Evolutionary conservation across 1,140 invertebrate species (phyloP).

Genomic region (Manduca sexta): DNA sequence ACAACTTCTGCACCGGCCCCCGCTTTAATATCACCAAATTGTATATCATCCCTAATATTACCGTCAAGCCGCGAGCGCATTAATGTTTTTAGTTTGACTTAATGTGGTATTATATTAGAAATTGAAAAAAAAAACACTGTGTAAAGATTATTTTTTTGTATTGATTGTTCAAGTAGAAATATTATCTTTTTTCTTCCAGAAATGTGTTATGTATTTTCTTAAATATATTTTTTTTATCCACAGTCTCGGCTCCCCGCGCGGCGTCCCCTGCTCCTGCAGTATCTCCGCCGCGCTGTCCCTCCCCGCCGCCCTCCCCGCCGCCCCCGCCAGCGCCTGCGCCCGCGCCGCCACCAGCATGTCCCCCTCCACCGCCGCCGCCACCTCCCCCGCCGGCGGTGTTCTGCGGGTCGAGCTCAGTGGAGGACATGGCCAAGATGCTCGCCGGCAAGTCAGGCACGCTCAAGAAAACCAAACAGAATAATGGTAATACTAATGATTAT

Average conservation of each 20-base stretch:
- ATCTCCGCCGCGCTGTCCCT: constrained; percentile 25
- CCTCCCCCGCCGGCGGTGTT: constrained; percentile 6
- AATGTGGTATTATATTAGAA: too few species aligned
- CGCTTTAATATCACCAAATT: too few species aligned
- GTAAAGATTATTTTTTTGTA: too few species aligned
- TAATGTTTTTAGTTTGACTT: too few species aligned
- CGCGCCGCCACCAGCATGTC: constrained; percentile 14
- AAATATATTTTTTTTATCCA: too few species aligned
- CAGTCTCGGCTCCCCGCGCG: constrained; percentile 42
- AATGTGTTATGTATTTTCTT: too few species aligned
- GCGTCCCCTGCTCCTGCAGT: constrained; percentile 45
- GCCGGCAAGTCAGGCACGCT: constrained; percentile 65
- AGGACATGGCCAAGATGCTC: constrained; percentile 77
- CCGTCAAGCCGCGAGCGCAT: too few species aligned
- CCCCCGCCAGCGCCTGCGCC: constrained; percentile 9
- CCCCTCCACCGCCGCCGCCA: constrained; percentile 23
- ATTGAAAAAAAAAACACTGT: too few species aligned
- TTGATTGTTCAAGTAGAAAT: constrained; percentile 6
- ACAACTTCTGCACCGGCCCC: too few species aligned
- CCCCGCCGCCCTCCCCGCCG: not conserved
- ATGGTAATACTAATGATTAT: constrained; percentile 26
- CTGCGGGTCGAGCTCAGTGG: constrained; percentile 31
- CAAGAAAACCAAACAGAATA: constrained; percentile 58
- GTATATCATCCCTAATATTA: too few species aligned
- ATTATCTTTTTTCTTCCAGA: too few species aligned